Percentiles rank a stretch among this genome's conserved stretches.
phyloP scores from a whole-genome alignment of 30 jellyfish, hydroid and myxozoan genomes.

The Catostylus mosaicus region DNA sequence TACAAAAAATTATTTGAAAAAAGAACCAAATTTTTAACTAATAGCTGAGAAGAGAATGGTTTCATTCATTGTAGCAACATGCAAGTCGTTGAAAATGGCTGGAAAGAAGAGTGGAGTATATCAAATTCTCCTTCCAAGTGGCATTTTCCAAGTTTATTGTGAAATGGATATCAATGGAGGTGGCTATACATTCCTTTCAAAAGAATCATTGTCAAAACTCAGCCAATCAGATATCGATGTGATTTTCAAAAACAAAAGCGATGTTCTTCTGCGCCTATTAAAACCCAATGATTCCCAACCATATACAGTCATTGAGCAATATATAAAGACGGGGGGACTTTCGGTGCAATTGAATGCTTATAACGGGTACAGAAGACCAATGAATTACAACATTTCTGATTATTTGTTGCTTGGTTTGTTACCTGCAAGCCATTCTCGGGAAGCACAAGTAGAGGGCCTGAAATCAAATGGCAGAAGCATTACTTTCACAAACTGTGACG shows the following conservation, averaged over 20 bases:
- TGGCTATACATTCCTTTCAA: no score
- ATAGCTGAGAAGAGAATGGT: no score
- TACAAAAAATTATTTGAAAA: no score
- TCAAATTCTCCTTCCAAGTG: no score
- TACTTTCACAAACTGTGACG: conserved; percentile 15
- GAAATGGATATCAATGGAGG: no score
- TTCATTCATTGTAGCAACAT: no score
- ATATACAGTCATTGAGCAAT: conserved; percentile 48
- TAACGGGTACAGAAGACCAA: conserved; percentile 30
- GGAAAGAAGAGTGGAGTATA: no score
- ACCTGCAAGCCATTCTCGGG: neutral
- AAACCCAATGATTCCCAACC: conserved; percentile 64
- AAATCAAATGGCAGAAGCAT: neutral
- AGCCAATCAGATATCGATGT: conserved; percentile 23
- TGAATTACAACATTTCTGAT: conserved; percentile 20
- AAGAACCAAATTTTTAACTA: no score
- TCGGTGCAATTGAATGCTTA: conserved; percentile 32
- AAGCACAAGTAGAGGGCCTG: conserved; percentile 1
- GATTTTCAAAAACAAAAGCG: conserved; percentile 19
- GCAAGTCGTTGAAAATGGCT: no score
- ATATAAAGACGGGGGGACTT: conserved; percentile 30
- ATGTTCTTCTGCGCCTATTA: conserved; percentile 53
- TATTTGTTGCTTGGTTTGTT: conserved; percentile 43
- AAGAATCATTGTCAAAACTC: no score
- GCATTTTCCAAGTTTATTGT: no score